Evolutionary conservation across 2,797 vertebrate genomes (phyloP).

Genomic region (Echeneis naucrates): DNA sequence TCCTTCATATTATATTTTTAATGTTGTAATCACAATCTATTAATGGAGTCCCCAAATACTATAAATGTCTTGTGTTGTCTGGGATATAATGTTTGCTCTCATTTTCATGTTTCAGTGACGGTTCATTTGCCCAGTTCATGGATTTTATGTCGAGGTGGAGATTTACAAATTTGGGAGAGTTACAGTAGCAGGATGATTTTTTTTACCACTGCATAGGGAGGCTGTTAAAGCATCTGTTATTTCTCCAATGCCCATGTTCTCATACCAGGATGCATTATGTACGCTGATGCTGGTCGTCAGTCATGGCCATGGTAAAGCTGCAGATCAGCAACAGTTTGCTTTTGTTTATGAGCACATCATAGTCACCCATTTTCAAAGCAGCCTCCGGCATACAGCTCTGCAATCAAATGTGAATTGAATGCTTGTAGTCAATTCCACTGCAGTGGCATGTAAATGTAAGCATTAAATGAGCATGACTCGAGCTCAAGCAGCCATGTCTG

Average conservation of each 20-base stretch:
- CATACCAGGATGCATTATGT: conserved; percentile 20
- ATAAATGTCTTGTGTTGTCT: conserved; percentile 12
- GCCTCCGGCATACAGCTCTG: background rate
- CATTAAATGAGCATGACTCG: conserved; percentile 1
- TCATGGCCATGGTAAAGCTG: conserved; percentile 24
- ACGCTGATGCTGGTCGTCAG: conserved; percentile 12
- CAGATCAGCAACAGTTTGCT: conserved; percentile 24
- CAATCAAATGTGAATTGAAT: background rate
- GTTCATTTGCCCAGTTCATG: conserved; percentile 5
- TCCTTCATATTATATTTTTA: conserved; percentile 24
- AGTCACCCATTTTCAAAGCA: conserved; percentile 19
- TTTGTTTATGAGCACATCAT: conserved; percentile 33
- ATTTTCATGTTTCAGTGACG: conserved; percentile 1
- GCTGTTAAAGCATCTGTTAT: conserved; percentile 30
- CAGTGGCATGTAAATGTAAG: background rate
- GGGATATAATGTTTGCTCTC: background rate
- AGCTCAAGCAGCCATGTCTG: background rate
- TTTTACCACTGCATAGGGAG: conserved; percentile 1
- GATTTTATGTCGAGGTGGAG: conserved; percentile 15
- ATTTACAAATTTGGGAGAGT: conserved; percentile 9
- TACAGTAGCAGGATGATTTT: conserved; percentile 18
- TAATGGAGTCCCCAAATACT: conserved; percentile 33
- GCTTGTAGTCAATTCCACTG: background rate
- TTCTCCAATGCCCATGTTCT: conserved; percentile 13
- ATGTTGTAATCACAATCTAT: conserved; percentile 28